Evolutionary conservation across 2,797 vertebrate genomes (phyloP).

Genomic region (Alectoris magna): DNA sequence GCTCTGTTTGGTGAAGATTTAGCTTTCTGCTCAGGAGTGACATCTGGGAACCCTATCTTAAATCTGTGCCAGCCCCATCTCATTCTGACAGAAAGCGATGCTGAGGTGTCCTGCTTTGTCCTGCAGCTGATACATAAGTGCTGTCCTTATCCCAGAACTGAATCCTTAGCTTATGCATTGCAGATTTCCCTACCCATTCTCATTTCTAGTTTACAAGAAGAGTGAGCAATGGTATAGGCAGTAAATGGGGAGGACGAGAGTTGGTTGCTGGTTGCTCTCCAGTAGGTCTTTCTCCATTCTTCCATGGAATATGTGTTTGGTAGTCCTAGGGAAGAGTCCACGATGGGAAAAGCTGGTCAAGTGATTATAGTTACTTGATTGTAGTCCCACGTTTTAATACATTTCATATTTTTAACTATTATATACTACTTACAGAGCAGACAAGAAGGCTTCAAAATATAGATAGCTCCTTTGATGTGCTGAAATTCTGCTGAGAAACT

Average conservation of each 20-base stretch:
- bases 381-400: not conserved
- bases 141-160: not conserved
- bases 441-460: not conserved
- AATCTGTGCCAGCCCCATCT: not conserved
- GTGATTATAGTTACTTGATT: not conserved
- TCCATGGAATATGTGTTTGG: not conserved
- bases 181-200: not conserved
- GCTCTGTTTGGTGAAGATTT: not conserved
- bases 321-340: not conserved
- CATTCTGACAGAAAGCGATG: not conserved
- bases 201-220: not conserved
- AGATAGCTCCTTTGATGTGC: not conserved
- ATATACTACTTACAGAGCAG: not conserved
- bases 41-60: not conserved
- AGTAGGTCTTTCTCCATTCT: rapidly evolving
- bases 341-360: not conserved
- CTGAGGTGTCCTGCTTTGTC: not conserved
- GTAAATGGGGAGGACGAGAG: not conserved
- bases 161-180: not conserved
- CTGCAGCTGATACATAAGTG: not conserved
- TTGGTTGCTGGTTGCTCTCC: not conserved
- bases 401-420: not conserved
- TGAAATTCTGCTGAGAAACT: not conserved
- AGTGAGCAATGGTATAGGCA: not conserved
- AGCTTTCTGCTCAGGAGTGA: not conserved